Base-by-base conservation (phyloP, 2,888 invertebrate species). In the Sesia bembeciformis region DNA sequence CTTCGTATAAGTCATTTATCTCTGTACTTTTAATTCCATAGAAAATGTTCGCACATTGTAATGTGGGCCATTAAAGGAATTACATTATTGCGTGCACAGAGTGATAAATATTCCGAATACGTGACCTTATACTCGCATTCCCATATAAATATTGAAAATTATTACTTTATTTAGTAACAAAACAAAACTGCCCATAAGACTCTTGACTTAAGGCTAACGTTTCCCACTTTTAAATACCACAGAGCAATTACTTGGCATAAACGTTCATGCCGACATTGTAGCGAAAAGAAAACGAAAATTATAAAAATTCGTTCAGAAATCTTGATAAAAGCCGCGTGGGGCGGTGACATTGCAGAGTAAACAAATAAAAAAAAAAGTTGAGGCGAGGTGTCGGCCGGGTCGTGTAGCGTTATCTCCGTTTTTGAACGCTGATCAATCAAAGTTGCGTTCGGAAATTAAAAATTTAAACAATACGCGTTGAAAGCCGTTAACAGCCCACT, bases 351-450 rank as follows among this genome's bases (percentile, higher is more conserved):
- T 68, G 67, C 54, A 66, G 63, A 61, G 66, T 68, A 72, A 74
- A 74, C 61, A 63, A 62, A 64, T 57, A 59, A 59, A 54, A 57
- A 62, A 59, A 66, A 61, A 64, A 58, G 67, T 63, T 62, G 59
- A 57, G 58, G 57, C 56, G 59, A 80, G 78, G 83, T 83, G 84
- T 82, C 78, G 75, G 66, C 62, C 59, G 72, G 63, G 60, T 70
- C 77, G 67, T 83, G 85, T 84, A 64, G 71, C 67, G 67, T 85
- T 87, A 87, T 87, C 86, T 81, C 65, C 46, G 58, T 60, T 60
- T 62, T 63, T 72, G 78, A 71, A 72, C 69, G 72, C 65, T 75
- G 80, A 86, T 86, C 86, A 80, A 86, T 86, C 86, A 85, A 78
- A 67, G 65, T 62, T 63, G 60, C 60, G 70, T 72, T 76, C 65